Evolutionary conservation across 2,888 invertebrate species (phyloP).

Genomic region (Eupithecia subumbrata): DNA sequence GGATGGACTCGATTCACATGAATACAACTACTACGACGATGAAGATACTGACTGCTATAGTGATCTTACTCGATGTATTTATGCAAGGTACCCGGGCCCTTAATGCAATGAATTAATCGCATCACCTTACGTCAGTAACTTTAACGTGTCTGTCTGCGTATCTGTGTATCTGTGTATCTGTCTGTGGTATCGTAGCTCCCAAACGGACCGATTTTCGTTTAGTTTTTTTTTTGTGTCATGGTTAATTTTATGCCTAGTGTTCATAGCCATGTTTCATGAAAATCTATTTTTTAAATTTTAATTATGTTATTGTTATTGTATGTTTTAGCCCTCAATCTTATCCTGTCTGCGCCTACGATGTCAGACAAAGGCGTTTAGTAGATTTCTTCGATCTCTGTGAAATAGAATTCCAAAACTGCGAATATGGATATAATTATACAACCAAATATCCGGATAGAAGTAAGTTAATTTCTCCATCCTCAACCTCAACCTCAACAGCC

Average conservation of each 20-base stretch:
- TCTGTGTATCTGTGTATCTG: too few relatives aligned
- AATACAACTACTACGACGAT: neutral
- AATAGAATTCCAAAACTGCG: slow-evolving; percentile 6
- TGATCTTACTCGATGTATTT: neutral
- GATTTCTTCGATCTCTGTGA: slow-evolving; percentile 6
- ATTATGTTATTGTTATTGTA: neutral
- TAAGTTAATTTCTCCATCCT: neutral
- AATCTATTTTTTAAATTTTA: too few relatives aligned
- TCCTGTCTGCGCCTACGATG: neutral
- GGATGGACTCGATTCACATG: neutral
- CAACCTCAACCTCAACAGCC: too few relatives aligned
- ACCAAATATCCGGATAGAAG: neutral
- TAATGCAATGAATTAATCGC: too few relatives aligned
- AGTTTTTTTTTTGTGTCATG: too few relatives aligned
- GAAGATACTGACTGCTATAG: neutral
- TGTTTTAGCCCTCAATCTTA: neutral
- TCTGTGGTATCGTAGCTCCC: too few relatives aligned
- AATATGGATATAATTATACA: neutral
- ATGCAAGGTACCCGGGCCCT: neutral
- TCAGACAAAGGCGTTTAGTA: neutral
- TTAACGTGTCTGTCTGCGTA: too few relatives aligned
- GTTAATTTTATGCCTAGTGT: too few relatives aligned
- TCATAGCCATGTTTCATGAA: too few relatives aligned
- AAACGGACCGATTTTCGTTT: too few relatives aligned
- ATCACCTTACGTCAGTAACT: too few relatives aligned